A percentile compares a stretch with the other conserved stretches of the same genome.
These are phyloP conservation scores for Ophioninae sp. DNA, from an alignment of 2,888 invertebrate genomes.

Conservation along the genomic window DNA sequence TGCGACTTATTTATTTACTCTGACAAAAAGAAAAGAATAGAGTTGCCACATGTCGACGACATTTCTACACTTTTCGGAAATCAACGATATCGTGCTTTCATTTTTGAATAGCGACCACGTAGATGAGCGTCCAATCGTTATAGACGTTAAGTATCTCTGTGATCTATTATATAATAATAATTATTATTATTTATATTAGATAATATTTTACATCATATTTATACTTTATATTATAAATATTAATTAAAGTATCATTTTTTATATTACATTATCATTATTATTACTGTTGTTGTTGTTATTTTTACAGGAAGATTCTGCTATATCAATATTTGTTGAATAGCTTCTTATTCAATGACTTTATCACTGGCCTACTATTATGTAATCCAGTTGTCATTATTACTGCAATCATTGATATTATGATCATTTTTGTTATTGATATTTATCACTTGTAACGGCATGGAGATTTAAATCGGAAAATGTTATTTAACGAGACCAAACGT, in stretches of 20 bases:
- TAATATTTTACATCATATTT: too few species aligned
- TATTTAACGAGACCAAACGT: constrained; percentile 10
- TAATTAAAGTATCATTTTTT: background rate
- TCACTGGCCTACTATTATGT: background rate
- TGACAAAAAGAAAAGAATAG: constrained; percentile 3
- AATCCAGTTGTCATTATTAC: background rate
- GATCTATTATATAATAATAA: background rate
- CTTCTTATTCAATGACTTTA: too few species aligned
- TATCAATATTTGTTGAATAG: too few species aligned
- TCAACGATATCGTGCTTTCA: constrained; percentile 12
- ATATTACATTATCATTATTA: background rate
- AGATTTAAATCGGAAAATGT: constrained; percentile 23
- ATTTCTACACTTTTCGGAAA: constrained; percentile 21
- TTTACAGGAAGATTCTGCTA: too few species aligned
- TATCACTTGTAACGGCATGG: background rate
- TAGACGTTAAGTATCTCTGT: constrained; percentile 5
- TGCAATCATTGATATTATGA: background rate
- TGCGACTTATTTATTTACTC: background rate
- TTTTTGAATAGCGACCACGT: background rate
- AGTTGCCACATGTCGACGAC: constrained; percentile 12
- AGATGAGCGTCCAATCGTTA: background rate
- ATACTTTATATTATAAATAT: too few species aligned
- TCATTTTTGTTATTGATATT: background rate
- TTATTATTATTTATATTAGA: too few species aligned
- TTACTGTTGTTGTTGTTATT: background rate